phyloP scores from a whole-genome alignment of 2,888 invertebrate genomes.

The Dolomedes plantarius region DNA sequence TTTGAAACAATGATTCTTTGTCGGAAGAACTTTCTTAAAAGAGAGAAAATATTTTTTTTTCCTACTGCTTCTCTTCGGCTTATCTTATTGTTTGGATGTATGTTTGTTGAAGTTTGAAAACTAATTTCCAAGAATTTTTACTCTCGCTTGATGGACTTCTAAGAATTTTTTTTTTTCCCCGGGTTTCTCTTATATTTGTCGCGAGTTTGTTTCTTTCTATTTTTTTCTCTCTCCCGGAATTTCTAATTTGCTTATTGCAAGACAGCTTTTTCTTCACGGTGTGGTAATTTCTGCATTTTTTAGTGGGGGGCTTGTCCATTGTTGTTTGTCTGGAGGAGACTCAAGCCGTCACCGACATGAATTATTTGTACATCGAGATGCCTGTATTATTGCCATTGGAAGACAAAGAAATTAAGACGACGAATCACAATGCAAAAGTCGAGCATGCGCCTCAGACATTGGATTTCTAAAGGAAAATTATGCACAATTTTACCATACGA shows the following conservation, averaged over 20 bases:
- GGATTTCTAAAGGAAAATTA: not conserved
- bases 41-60: constrained; percentile 47
- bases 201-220: constrained; percentile 12
- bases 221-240: constrained; percentile 19
- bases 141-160: constrained; percentile 63
- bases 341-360: constrained; percentile 43
- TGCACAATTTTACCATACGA: not conserved
- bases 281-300: constrained; percentile 66
- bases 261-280: constrained; percentile 60
- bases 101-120: constrained; percentile 70
- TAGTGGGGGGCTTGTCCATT: constrained; percentile 26
- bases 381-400: constrained; percentile 42
- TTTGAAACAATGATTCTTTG: constrained; percentile 71
- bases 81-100: constrained; percentile 71
- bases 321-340: constrained; percentile 12
- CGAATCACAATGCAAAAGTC: constrained; percentile 41
- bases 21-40: constrained; percentile 71
- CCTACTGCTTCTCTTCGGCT: constrained; percentile 45
- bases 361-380: constrained; percentile 36
- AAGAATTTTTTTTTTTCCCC: constrained; percentile 43
- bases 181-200: constrained; percentile 16
- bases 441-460: constrained; percentile 39
- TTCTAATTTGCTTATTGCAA: constrained; percentile 70
- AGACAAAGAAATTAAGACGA: constrained; percentile 33
- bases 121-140: constrained; percentile 71